Evolutionary conservation across 2,888 invertebrate genomes (phyloP).

Genomic region (Hypselothyrea guttata): DNA sequence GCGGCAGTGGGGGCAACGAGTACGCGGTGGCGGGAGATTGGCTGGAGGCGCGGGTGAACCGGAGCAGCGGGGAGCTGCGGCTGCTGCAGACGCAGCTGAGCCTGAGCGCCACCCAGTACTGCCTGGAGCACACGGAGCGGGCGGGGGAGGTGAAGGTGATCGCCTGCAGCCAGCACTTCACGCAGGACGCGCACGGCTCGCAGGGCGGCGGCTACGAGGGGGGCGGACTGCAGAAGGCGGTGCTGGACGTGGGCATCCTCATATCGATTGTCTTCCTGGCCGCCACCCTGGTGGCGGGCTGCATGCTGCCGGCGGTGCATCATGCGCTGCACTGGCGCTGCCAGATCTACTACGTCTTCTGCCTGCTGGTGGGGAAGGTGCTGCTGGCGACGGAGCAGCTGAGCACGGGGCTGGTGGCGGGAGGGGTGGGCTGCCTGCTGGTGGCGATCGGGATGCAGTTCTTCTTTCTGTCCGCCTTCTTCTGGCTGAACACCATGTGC

Average conservation of each 20-base stretch:
- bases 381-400: constrained; percentile 90
- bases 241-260: constrained; percentile 90
- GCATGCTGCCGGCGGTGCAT: constrained; percentile 90
- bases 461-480: constrained; percentile 94
- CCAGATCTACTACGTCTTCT: constrained; percentile 93
- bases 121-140: constrained; percentile 69
- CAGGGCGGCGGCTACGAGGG: constrained; percentile 13
- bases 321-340: constrained; percentile 95
- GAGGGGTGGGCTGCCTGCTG: constrained; percentile 84
- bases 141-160: constrained; percentile 84
- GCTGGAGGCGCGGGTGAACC: constrained; percentile 55
- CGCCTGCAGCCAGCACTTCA: constrained; percentile 85
- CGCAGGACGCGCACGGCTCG: constrained; percentile 38
- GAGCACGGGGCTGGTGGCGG: constrained; percentile 84
- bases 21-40: constrained; percentile 78
- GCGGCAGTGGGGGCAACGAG: constrained; percentile 21
- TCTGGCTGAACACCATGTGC: constrained; percentile 97
- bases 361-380: constrained; percentile 91
- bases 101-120: constrained; percentile 64
- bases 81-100: constrained; percentile 64
- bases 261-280: constrained; percentile 91
- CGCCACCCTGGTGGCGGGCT: constrained; percentile 90
- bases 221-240: constrained; percentile 84
- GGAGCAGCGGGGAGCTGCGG: constrained; percentile 47
- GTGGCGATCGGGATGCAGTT: constrained; percentile 92